A percentile compares a stretch with the other conserved stretches of the same genome.
Conservation (phyloP, 2,888 invertebrate species). For the Fissipunctia ypsillon region DNA sequence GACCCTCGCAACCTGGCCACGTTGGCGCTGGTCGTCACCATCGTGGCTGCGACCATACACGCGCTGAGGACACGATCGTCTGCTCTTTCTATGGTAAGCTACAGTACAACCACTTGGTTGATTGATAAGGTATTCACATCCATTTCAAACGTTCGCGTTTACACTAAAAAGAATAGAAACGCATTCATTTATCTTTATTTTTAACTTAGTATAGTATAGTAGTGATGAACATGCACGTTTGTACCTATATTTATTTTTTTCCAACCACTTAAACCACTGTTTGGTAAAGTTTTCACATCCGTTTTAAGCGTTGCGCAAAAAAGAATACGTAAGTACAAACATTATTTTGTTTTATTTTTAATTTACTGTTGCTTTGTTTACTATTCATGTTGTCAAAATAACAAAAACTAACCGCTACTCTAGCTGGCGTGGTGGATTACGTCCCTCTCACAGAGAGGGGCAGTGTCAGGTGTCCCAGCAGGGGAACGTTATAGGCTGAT, state of each 20-base stretch:
- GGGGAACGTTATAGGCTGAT: too few species aligned
- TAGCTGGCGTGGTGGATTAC: too few species aligned
- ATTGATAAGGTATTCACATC: neutral
- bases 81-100: constrained; percentile 86
- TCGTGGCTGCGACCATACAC: constrained; percentile 90
- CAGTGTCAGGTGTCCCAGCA: too few species aligned
- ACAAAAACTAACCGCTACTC: too few species aligned
- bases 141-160: neutral
- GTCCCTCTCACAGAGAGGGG: too few species aligned
- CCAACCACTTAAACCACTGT: neutral
- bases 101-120: neutral
- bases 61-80: constrained; percentile 85
- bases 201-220: too few species aligned
- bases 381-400: too few species aligned
- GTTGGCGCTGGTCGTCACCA: constrained; percentile 91
- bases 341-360: neutral
- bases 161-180: neutral
- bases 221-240: too few species aligned
- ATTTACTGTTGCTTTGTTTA: neutral
- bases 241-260: neutral
- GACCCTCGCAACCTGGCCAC: constrained; percentile 96
- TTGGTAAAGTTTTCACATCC: constrained; percentile 6
- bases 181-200: neutral
- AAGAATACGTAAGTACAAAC: neutral
- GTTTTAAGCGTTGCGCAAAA: neutral